Evolutionary conservation across 2,113 vertebrate species (phyloP).

Genomic region (Gambusia holbrooki): DNA sequence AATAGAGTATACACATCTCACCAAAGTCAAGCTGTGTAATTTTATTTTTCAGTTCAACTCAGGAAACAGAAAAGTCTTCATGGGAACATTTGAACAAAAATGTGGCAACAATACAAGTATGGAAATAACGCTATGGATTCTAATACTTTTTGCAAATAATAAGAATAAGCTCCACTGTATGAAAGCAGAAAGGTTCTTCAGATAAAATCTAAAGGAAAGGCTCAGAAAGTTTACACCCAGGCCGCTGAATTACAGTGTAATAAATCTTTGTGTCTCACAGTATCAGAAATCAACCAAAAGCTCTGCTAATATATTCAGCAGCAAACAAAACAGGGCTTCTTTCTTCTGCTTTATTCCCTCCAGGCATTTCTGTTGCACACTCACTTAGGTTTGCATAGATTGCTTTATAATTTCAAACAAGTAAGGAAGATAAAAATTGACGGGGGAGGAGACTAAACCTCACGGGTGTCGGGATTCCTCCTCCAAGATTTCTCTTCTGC

Average conservation of each 20-base stretch:
- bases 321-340: background rate
- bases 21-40: background rate
- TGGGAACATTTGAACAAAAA: background rate
- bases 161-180: background rate
- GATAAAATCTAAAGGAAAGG: background rate
- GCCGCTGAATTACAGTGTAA: background rate
- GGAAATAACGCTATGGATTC: background rate
- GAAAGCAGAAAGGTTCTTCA: slow-evolving; percentile 13
- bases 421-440: too few relatives aligned
- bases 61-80: background rate
- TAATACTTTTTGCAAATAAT: background rate
- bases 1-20: background rate
- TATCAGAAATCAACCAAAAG: background rate
- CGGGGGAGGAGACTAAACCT: background rate
- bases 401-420: background rate
- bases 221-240: slow-evolving; percentile 1
- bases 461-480: slow-evolving; percentile 71
- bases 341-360: background rate
- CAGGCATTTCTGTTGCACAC: background rate
- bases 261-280: background rate
- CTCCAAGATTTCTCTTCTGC: slow-evolving; percentile 76
- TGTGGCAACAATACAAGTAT: background rate
- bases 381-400: background rate
- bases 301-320: background rate
- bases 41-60: background rate